Percentiles rank a stretch among this genome's conserved stretches.
These are phyloP conservation scores for Equus quagga DNA, from an alignment of 2,113 vertebrate genomes.

Conservation along the genomic window DNA sequence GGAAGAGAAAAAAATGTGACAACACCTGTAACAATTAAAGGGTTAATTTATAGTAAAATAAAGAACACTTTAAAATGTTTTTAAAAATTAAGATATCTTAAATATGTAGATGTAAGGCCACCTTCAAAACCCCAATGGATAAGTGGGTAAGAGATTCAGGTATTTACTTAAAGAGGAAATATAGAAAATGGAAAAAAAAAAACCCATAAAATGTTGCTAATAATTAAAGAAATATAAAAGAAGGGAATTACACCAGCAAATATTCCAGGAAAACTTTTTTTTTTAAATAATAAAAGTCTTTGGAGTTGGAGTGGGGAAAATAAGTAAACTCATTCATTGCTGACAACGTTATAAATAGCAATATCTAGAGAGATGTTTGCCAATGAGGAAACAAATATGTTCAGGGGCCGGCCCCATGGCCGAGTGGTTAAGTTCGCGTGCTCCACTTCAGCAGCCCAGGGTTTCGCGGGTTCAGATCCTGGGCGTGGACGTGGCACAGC, in stretches of 20 bases:
- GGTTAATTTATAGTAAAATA: not conserved
- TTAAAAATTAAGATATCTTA: not conserved
- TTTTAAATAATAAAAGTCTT: not conserved
- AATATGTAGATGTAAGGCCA: not conserved
- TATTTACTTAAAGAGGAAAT: not conserved
- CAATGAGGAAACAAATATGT: not conserved
- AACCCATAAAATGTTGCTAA: not conserved
- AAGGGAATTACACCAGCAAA: not conserved
- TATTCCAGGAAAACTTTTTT: not conserved
- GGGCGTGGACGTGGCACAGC: too few species aligned
- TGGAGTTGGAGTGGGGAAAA: not conserved
- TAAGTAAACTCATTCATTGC: not conserved
- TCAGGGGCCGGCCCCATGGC: too few species aligned
- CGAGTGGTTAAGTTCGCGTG: too few species aligned
- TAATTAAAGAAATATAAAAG: constrained; percentile 3
- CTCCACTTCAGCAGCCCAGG: too few species aligned
- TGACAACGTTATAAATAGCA: not conserved
- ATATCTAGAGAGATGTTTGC: not conserved
- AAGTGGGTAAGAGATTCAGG: not conserved
- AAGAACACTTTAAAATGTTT: not conserved
- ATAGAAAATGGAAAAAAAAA: not conserved
- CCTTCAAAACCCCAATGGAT: not conserved
- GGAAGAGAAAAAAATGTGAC: not conserved
- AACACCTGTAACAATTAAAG: not conserved
- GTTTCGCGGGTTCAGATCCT: too few species aligned